Percentiles rank a stretch among this genome's conserved stretches.
Conservation (phyloP, 2,797 vertebrate genomes). For the Ctenopoma multispine region DNA sequence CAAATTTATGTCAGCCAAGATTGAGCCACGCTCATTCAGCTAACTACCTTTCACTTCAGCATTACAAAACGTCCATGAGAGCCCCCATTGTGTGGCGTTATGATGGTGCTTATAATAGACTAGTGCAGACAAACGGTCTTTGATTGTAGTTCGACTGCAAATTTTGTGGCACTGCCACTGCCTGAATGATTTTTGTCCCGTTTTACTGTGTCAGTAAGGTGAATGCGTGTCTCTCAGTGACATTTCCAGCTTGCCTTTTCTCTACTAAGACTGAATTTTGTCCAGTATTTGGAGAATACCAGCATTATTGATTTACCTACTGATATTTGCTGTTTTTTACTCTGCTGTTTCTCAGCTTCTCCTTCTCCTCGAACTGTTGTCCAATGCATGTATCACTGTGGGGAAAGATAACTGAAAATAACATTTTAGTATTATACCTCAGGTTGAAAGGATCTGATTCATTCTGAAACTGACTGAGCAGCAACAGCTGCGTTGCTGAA, state of each 20-base stretch:
- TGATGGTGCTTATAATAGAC: slow-evolving; percentile 2
- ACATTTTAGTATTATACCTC: slow-evolving; percentile 14
- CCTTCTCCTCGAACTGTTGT: not conserved
- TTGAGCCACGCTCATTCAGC: not conserved
- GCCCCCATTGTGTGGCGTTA: slow-evolving; percentile 23
- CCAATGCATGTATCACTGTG: slow-evolving; percentile 3
- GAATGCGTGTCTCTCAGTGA: slow-evolving; percentile 8
- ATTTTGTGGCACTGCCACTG: not conserved
- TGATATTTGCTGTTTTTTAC: not conserved
- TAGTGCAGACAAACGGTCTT: slow-evolving; percentile 13
- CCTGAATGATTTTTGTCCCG: slow-evolving; percentile 4
- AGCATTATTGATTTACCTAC: slow-evolving; percentile 12
- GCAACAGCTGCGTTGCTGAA: slow-evolving; percentile 13
- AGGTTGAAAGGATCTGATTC: slow-evolving; percentile 34
- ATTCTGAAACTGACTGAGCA: slow-evolving; percentile 36
- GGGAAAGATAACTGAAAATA: slow-evolving; percentile 22
- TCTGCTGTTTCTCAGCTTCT: slow-evolving; percentile 8
- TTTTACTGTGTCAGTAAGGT: slow-evolving; percentile 3
- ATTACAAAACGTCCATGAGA: slow-evolving; percentile 6
- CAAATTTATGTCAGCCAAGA: slow-evolving; percentile 10
- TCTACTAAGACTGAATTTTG: not conserved
- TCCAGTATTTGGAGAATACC: slow-evolving; percentile 16
- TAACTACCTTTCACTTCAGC: slow-evolving; percentile 14
- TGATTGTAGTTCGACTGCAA: slow-evolving; percentile 32
- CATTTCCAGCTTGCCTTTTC: not conserved